These are phyloP conservation scores for Heliocidaris erythrogramma DNA, from an alignment of 35 echinoderm and acorn worm species.

Conservation along the genomic window DNA sequence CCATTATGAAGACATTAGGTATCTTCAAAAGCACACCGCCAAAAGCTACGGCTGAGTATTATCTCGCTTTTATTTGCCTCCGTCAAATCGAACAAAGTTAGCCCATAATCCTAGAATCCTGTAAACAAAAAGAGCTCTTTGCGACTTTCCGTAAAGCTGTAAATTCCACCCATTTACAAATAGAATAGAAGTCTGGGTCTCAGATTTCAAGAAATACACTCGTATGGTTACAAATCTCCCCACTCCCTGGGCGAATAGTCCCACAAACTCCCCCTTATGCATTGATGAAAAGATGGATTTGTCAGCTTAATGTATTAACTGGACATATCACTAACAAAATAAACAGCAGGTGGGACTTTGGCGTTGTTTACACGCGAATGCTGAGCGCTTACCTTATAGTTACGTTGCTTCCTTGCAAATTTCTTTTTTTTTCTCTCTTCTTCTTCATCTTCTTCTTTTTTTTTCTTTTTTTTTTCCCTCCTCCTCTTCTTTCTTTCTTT, in stretches of 20 bases:
- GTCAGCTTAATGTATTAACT: not conserved
- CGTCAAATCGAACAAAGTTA: constrained; percentile 20
- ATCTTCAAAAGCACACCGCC: not conserved
- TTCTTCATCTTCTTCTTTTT: too few species aligned
- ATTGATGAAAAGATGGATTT: constrained; percentile 1
- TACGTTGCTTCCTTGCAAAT: too few species aligned
- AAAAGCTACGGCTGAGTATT: not conserved
- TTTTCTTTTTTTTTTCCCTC: too few species aligned
- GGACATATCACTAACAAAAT: constrained; percentile 23
- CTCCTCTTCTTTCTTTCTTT: too few species aligned
- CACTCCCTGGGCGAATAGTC: not conserved
- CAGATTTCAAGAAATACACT: not conserved
- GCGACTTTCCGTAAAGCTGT: too few species aligned
- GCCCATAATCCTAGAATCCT: not conserved
- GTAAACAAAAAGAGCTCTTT: too few species aligned
- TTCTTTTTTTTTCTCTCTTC: too few species aligned
- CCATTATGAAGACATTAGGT: constrained; percentile 11
- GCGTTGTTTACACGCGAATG: not conserved
- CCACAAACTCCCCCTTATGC: not conserved
- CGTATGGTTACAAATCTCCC: not conserved
- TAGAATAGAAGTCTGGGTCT: not conserved
- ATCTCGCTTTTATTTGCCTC: not conserved
- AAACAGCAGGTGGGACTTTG: not conserved
- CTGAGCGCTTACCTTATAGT: not conserved
- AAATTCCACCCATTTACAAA: not conserved